These are phyloP conservation scores for Coelogynopora nodosa DNA, from an alignment of 2,888 invertebrate species.

Conservation along the genomic window DNA sequence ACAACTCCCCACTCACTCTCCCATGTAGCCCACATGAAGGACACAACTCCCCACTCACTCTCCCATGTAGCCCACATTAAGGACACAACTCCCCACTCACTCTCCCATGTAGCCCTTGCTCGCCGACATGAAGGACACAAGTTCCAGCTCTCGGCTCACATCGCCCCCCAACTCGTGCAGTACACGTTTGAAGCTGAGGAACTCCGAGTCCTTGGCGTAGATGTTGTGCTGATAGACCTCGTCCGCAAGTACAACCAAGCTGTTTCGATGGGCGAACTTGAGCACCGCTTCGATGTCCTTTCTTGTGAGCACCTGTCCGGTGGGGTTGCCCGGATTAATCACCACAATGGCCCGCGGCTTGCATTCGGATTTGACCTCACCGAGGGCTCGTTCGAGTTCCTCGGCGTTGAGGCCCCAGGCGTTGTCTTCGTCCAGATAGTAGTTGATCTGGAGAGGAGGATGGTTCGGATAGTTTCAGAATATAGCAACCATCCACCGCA, in stretches of 20 bases:
- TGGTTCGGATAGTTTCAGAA: too few relatives aligned
- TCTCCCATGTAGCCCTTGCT: constrained; percentile 77
- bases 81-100: too few relatives aligned
- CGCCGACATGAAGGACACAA: constrained; percentile 91
- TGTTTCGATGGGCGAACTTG: constrained; percentile 81
- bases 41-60: too few relatives aligned
- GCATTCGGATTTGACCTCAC: constrained; percentile 66
- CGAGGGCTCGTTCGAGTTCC: constrained; percentile 75
- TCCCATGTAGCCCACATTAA: too few relatives aligned
- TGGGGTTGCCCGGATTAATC: constrained; percentile 98
- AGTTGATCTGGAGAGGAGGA: constrained; percentile 71
- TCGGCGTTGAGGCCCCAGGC: constrained; percentile 77
- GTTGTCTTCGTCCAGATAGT: constrained; percentile 82
- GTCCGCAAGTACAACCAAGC: constrained; percentile 70
- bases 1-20: too few relatives aligned
- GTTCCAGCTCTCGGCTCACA: constrained; percentile 72
- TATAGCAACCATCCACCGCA: too few relatives aligned
- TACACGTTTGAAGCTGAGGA: constrained; percentile 90
- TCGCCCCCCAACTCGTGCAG: constrained; percentile 83
- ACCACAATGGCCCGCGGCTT: constrained; percentile 81
- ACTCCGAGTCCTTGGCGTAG: constrained; percentile 72
- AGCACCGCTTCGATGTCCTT: constrained; percentile 85
- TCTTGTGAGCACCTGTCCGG: constrained; percentile 78
- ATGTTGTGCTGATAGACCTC: constrained; percentile 86
- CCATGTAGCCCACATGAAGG: too few relatives aligned